phyloP scores from a whole-genome alignment of 2,888 invertebrate genomes.

The Clunio marinus region DNA sequence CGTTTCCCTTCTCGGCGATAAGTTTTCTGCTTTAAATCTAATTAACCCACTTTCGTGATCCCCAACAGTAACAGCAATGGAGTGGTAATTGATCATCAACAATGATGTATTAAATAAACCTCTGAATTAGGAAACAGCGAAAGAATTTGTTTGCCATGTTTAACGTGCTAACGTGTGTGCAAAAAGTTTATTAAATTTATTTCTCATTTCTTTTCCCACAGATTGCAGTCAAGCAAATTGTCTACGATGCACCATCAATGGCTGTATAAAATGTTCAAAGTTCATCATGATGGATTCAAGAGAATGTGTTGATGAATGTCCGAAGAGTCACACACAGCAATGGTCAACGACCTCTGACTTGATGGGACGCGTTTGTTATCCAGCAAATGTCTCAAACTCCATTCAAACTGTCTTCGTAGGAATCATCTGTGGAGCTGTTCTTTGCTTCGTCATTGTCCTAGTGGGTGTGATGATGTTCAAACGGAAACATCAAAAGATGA shows the following conservation, averaged over 20 bases:
- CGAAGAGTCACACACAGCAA: constrained; percentile 59
- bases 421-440: constrained; percentile 55
- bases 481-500: constrained; percentile 46
- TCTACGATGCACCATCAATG: constrained; percentile 63
- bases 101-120: no score
- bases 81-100: no score
- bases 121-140: no score
- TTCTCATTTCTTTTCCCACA: constrained; percentile 48
- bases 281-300: constrained; percentile 61
- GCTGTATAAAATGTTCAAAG: constrained; percentile 68
- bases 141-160: no score
- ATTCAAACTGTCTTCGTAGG: constrained; percentile 46
- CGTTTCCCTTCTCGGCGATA: not conserved
- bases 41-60: constrained; percentile 12
- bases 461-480: constrained; percentile 53
- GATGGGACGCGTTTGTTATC: constrained; percentile 63
- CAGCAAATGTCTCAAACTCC: constrained; percentile 51
- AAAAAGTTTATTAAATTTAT: no score
- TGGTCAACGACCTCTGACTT: constrained; percentile 64
- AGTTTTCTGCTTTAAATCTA: not conserved
- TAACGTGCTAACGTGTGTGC: no score
- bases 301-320: constrained; percentile 62
- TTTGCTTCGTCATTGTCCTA: constrained; percentile 55
- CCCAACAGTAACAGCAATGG: no score
- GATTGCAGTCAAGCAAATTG: constrained; percentile 64